These are phyloP conservation scores for Wasmannia auropunctata DNA, from an alignment of 1,140 invertebrate species.

Conservation along the genomic window DNA sequence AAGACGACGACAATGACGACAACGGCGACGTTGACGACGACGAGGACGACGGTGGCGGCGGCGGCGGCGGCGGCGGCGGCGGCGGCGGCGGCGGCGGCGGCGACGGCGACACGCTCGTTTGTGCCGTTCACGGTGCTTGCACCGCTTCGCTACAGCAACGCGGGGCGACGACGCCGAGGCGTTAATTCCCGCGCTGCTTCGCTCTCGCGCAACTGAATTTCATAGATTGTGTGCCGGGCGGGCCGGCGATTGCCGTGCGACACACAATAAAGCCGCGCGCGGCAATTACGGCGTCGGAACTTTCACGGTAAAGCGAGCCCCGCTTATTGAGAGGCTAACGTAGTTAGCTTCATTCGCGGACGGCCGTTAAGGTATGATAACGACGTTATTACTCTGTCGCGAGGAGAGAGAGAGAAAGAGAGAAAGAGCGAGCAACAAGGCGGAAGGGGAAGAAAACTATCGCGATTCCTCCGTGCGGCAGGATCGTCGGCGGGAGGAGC, in stretches of 20 bases:
- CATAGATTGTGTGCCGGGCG: conserved; percentile 59
- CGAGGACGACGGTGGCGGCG: background rate
- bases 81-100: background rate
- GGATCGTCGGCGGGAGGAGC: conserved; percentile 3
- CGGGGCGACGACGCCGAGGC: conserved; percentile 21
- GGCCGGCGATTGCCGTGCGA: conserved; percentile 54
- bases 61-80: background rate
- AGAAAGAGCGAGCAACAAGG: no score
- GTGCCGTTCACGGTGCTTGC: conserved; percentile 29
- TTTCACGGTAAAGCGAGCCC: conserved; percentile 64
- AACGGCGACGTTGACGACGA: background rate
- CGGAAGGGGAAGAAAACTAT: background rate
- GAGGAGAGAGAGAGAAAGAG: background rate
- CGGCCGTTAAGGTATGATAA: conserved; percentile 65
- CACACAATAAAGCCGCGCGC: conserved; percentile 63
- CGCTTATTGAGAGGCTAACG: conserved; percentile 69
- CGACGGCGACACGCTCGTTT: conserved; percentile 55
- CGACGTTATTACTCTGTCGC: conserved; percentile 50
- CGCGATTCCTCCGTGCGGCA: background rate
- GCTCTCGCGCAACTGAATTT: conserved; percentile 60
- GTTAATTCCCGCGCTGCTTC: conserved; percentile 60
- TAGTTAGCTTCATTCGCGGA: conserved; percentile 62
- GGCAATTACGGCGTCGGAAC: conserved; percentile 65
- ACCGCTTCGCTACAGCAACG: conserved; percentile 8
- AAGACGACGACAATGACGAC: background rate